phyloP scores from a whole-genome alignment of 2,888 invertebrate species.

The Pharmacophagus antenor region DNA sequence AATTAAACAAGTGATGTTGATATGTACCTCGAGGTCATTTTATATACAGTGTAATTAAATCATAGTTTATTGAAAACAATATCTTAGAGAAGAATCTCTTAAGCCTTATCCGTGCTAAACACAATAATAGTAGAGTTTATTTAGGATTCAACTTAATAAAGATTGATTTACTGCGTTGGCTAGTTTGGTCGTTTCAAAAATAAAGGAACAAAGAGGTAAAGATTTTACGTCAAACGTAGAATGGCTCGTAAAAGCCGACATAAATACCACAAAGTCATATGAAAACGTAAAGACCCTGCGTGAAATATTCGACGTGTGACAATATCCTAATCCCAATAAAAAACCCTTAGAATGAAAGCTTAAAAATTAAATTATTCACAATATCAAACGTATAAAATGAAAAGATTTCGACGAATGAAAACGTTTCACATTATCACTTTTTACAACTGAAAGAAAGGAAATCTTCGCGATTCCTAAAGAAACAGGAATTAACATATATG shows the following conservation, averaged over 20 bases:
- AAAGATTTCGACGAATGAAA: background rate
- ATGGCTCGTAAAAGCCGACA: constrained; percentile 56
- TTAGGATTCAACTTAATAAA: constrained; percentile 32
- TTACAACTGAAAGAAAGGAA: constrained; percentile 2
- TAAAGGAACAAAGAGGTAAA: constrained; percentile 43
- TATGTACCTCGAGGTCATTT: background rate
- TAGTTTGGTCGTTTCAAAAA: constrained; percentile 35
- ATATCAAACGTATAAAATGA: too few species aligned
- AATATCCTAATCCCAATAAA: background rate
- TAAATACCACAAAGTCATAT: constrained; percentile 51
- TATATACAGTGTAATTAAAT: background rate
- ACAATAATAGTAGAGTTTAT: constrained; percentile 22
- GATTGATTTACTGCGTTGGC: constrained; percentile 35
- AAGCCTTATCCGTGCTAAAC: constrained; percentile 17
- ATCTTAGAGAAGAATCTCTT: too few species aligned
- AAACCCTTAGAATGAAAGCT: background rate
- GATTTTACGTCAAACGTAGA: constrained; percentile 44
- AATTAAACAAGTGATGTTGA: background rate
- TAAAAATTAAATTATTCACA: background rate
- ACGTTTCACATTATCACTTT: background rate
- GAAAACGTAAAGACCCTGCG: constrained; percentile 38
- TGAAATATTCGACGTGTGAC: constrained; percentile 40
- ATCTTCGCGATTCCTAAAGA: background rate
- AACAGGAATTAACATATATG: constrained; percentile 27
- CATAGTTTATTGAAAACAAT: background rate